A percentile compares a stretch with the other conserved stretches of the same genome.
Evolutionary conservation across 1,140 invertebrate species (phyloP).

Genomic region (Holcopasites calliopsidis): DNA sequence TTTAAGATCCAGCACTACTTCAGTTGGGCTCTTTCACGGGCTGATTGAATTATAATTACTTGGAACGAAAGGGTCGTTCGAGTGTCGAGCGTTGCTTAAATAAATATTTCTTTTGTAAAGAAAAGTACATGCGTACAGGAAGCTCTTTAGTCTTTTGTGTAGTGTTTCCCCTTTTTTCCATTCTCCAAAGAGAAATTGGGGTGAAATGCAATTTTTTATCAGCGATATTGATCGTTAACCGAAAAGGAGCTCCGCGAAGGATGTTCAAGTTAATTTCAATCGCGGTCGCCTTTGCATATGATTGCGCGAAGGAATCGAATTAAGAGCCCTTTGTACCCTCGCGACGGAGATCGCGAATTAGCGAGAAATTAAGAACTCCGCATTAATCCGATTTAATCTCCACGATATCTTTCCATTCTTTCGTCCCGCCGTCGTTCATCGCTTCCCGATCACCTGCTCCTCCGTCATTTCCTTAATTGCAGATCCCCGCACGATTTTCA

Average conservation of each 20-base stretch:
- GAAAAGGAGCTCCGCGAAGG: constrained; percentile 8
- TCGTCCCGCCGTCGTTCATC: neutral
- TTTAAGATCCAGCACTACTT: neutral
- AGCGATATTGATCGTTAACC: neutral
- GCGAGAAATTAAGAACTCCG: constrained; percentile 30
- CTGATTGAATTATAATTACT: neutral
- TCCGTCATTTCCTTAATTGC: constrained; percentile 43
- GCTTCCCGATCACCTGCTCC: neutral
- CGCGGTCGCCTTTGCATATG: constrained; percentile 16
- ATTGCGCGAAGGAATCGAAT: constrained; percentile 35
- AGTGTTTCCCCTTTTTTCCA: too few relatives aligned
- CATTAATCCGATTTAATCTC: constrained; percentile 43
- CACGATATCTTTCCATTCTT: constrained; percentile 10
- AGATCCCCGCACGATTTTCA: constrained; percentile 9
- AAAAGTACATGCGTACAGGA: too few relatives aligned
- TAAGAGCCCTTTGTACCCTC: constrained; percentile 20
- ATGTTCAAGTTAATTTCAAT: constrained; percentile 41
- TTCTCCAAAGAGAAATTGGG: too few relatives aligned
- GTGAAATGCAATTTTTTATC: too few relatives aligned
- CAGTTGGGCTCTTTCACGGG: too few relatives aligned
- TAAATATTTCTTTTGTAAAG: too few relatives aligned
- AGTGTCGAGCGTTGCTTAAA: too few relatives aligned
- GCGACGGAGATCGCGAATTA: constrained; percentile 35
- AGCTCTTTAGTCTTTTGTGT: too few relatives aligned
- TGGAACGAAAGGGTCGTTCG: neutral